Base-by-base conservation (phyloP, 2,888 invertebrate species). In the Dicyrtoma fusca region DNA sequence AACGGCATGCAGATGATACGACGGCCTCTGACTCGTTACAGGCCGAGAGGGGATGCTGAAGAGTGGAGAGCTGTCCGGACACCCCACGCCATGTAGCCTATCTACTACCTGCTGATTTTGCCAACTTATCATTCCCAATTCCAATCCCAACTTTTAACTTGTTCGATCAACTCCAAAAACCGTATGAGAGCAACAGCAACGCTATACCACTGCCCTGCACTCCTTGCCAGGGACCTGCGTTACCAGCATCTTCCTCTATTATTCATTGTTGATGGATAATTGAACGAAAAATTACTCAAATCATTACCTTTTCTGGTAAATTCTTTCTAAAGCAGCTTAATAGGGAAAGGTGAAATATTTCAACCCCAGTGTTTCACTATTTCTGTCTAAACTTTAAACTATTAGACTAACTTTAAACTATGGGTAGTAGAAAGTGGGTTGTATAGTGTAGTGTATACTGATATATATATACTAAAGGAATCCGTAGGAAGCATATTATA, bases 61-160 rank as follows among this genome's bases (percentile, higher is more conserved):
- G 34, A 34, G 34, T 34, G 34, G 8, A 34, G 34, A 34, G n/a
- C 34, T 34, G 4, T 34, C 3, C 34, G 34, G 51, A 23, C 23
- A 55, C 66, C 66, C 26, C 66, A 66, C 23, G 55, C 55, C 55
- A 66, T 64, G 66, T 13, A 55, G 26, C 44, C 53, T 34, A 66
- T 66, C 66, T 66, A 66, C 55, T 66, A 66, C 66, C 66, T 66
- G 66, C 66, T 66, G 66, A 53, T 66, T 66, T 66, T 55, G 55
- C 55, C 66, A 66, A 66, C 26, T 51, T 49, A 64, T 64, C 51
- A 23, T 64, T 26, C n/a, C 17, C 21, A 49, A 10, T 21, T 53
- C 53, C 11, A n/a, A 10, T 19, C 19, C 19, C 21, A 17, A 49
- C 34, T 34, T 34, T n/a, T 34, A 34, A 34, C 34, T 34, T 34